Percentiles rank a stretch among this genome's conserved stretches.
phyloP scores from a whole-genome alignment of 2,113 vertebrate species.

The Chinchilla lanigera region DNA sequence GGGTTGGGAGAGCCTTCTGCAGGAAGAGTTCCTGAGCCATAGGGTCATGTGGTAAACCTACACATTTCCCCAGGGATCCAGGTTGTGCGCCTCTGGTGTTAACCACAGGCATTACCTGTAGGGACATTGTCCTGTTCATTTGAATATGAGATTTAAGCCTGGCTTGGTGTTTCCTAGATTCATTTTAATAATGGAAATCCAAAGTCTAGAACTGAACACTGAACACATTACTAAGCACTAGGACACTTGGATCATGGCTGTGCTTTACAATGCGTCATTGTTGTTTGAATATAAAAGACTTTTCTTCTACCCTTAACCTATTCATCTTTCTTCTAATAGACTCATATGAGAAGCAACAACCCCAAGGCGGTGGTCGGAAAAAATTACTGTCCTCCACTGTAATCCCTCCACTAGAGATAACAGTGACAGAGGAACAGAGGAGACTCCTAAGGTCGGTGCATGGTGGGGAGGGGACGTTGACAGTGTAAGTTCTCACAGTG shows the following conservation, averaged over 20 bases:
- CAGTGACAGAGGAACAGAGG: conserved; percentile 92
- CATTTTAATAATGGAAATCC: conserved; percentile 36
- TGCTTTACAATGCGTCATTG: background rate
- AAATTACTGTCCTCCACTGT: conserved; percentile 92
- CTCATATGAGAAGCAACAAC: conserved; percentile 92
- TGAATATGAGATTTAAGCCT: conserved; percentile 34
- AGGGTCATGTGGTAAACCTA: background rate
- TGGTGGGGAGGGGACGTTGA: background rate
- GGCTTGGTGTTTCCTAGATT: background rate
- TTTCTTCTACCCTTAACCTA: background rate
- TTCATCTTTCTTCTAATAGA: conserved; percentile 86
- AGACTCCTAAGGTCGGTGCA: conserved; percentile 91
- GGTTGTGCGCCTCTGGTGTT: background rate
- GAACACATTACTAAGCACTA: background rate
- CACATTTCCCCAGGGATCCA: background rate
- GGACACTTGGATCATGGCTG: background rate
- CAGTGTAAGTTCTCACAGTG: background rate
- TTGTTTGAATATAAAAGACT: conserved; percentile 22
- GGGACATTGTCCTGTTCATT: background rate
- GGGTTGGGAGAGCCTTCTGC: background rate
- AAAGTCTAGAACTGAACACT: background rate
- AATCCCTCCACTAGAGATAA: conserved; percentile 92
- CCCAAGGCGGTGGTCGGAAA: conserved; percentile 87
- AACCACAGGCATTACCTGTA: background rate
- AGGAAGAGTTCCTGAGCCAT: background rate